Evolutionary conservation across 2,888 invertebrate species (phyloP), one percentile per base, ranked within the genome.

Genomic region (Hirudinaria manillensis): DNA sequence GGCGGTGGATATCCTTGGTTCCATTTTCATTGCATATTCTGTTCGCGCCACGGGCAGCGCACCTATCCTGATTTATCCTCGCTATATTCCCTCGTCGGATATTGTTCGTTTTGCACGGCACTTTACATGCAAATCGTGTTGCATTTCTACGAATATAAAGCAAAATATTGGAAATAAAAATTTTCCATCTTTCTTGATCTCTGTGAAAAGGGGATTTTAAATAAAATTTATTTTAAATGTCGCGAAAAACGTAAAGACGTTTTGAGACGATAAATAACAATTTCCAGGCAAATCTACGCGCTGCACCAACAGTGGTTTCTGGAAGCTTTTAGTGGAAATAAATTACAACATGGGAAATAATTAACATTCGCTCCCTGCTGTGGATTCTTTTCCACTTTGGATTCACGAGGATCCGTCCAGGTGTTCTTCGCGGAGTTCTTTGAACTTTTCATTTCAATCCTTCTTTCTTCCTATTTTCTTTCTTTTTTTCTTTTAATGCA

Each of bases 321-420:
- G 61, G 61, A 61, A 29, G 61, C 61, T 61, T 61, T 61, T 29
- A 61, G 61, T 61, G 61, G 24, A 61, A 61, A 61, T 61, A 61
- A 7, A 61, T 29, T 24, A 27, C 29, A 61, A 61, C 61, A 45
- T 7, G 10, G 10, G 4, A 3, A 38, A 38, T 38, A 38, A 38
- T 38, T 38, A 38, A 38, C 38, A n/a, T n/a, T 45, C 45, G 45
- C 45, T 45, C 45, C 36, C 45, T 45, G 45, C 45, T 45, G 45
- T 7, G n/a, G n/a, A 16, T 45, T 45, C 45, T 16, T 45, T 45
- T 45, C 45, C n/a, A n/a, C n/a, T 16, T 10, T 10, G 45, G 45
- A 10, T 45, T 16, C 45, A 45, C 45, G 16, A 45, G n/a, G n/a
- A 45, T 16, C 45, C 45, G 10, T 45, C 6, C 45, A 45, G 45